Evolutionary conservation across 2,888 invertebrate species (phyloP).

Genomic region (Craniophora ligustri): DNA sequence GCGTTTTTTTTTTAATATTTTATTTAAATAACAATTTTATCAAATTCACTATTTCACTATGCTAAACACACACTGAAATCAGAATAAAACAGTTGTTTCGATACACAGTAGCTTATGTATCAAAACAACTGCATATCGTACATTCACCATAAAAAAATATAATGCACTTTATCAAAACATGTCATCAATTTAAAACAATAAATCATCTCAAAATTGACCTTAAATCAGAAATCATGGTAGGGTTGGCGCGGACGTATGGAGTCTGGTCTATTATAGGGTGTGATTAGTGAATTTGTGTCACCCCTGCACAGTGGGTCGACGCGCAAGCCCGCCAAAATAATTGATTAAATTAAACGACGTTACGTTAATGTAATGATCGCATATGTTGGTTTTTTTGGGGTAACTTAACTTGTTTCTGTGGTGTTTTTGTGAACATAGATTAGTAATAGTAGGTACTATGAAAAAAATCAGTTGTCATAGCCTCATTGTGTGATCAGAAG

Average conservation of each 20-base stretch:
- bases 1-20: too few relatives aligned
- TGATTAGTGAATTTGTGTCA: slow-evolving; percentile 81
- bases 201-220: slow-evolving; percentile 71
- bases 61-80: too few relatives aligned
- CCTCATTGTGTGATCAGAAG: too few relatives aligned
- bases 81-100: too few relatives aligned
- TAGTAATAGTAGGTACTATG: slow-evolving; percentile 35
- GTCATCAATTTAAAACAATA: slow-evolving; percentile 73
- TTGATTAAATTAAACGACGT: slow-evolving; percentile 85
- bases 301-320: slow-evolving; percentile 62
- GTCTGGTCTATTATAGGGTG: slow-evolving; percentile 74
- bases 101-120: too few relatives aligned
- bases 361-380: slow-evolving; percentile 83
- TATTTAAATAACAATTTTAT: too few relatives aligned
- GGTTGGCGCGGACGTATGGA: slow-evolving; percentile 61
- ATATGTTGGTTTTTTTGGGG: slow-evolving; percentile 76
- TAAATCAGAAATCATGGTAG: slow-evolving; percentile 76
- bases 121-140: too few relatives aligned
- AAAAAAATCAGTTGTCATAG: too few relatives aligned
- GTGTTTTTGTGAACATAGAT: slow-evolving; percentile 61
- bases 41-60: too few relatives aligned
- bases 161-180: slow-evolving; percentile 61
- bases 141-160: slow-evolving; percentile 33
- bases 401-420: slow-evolving; percentile 55
- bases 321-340: slow-evolving; percentile 69